Evolutionary conservation across 2,797 vertebrate species (phyloP), one percentile per base, ranked within the genome.

Genomic region (Peromyscus melanophrys): DNA sequence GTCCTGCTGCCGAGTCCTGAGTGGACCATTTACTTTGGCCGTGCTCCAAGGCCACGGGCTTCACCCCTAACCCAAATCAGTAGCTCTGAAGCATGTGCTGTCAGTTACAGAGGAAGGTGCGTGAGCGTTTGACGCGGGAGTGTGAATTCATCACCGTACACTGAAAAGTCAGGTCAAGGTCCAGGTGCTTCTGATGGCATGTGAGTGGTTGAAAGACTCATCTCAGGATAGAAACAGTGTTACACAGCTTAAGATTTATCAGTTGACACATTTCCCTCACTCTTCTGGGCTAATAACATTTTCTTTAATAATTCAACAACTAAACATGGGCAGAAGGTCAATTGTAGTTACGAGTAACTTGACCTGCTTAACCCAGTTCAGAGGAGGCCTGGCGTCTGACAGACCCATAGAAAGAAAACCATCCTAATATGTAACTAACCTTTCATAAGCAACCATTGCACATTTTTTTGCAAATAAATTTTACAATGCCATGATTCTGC

Each of bases 91-190:
- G 89, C 69, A 91, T 97, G 52, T 92, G 52, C 93, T 97, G 89
- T 97, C 95, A 73, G 65, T 95, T 89, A 77, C 63, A 67, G 34
- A 49, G 78, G 81, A 69, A 82, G 34, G 16, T 73, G 16, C 3
- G 27, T 83, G 82, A 90, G 46, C 59, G 37, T 83, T 88, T 83
- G 95, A 96, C 69, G 46, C 23, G 80, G 69, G 69, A n/a, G 23
- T 59, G 85, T 57, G 91, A 83, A 98, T 93, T 85, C 67, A 96
- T 96, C 96, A 95, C 59, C 40, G 89, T 69, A 69, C 75, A 85
- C 76, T 40, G 52, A 43, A 95, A 95, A 95, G 92, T n/a, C 90
- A 96, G 95, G 96, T 96, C 94, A 96, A 89, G 87, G 90, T 43
- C 75, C 23, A 82, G 63, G 81, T 82, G 75, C 63, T 85, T 12